Conservation (phyloP, 2,888 invertebrate species). For the Stenolophus ochropezus region DNA sequence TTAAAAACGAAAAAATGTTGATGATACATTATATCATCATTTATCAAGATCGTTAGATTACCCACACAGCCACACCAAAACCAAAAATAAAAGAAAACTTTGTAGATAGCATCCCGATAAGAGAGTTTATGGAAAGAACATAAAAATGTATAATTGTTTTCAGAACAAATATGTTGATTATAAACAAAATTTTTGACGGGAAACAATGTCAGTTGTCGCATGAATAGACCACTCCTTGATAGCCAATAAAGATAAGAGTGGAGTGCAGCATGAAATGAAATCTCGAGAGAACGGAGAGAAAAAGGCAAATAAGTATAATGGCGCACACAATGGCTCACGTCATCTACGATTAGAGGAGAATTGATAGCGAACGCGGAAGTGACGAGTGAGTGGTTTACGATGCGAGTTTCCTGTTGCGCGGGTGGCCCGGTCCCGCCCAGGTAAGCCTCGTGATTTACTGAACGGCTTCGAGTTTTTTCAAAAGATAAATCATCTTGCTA, state of each 20-base stretch:
- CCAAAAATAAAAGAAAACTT: neutral
- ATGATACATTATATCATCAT: neutral
- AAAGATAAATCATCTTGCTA: neutral
- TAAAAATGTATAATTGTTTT: neutral
- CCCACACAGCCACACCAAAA: neutral
- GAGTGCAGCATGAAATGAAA: constrained; percentile 32
- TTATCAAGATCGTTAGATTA: neutral
- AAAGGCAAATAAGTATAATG: constrained; percentile 31
- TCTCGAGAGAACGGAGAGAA: constrained; percentile 13
- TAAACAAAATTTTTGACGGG: neutral
- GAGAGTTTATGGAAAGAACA: neutral
- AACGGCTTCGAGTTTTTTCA: neutral
- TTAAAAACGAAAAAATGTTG: neutral
- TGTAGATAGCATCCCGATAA: neutral
- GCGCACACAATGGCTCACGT: constrained; percentile 26
- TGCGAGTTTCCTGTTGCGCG: constrained; percentile 51
- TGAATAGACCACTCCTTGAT: constrained; percentile 28
- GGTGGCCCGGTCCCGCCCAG: constrained; percentile 52
- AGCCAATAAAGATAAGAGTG: constrained; percentile 31
- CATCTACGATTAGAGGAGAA: constrained; percentile 36
- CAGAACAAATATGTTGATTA: neutral
- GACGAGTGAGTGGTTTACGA: constrained; percentile 42
- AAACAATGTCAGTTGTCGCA: constrained; percentile 29
- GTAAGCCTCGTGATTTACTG: neutral
- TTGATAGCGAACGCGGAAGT: constrained; percentile 51